phyloP scores from a whole-genome alignment of 1,140 invertebrate genomes.

The Lepidotrigona ventralis region DNA sequence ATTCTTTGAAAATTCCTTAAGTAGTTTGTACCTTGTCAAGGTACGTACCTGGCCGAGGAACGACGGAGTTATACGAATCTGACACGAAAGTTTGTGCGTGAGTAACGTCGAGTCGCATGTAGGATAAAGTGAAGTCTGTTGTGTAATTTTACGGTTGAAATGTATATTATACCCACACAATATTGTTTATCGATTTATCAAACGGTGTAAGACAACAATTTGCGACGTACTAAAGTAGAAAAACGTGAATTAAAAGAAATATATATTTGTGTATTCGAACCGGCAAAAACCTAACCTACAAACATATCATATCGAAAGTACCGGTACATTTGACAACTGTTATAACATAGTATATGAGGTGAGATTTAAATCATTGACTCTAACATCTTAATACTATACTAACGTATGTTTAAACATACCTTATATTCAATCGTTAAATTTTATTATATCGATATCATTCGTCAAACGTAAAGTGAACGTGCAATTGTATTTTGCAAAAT shows the following conservation, averaged over 20 bases:
- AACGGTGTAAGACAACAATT: not conserved
- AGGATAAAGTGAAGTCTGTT: not conserved
- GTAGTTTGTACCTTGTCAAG: not conserved
- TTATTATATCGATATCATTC: not conserved
- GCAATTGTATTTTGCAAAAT: not conserved
- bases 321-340: conserved; percentile 31
- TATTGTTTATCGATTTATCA: not conserved
- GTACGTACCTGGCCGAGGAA: conserved; percentile 27
- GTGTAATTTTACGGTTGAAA: not conserved
- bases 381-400: not conserved
- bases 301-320: conserved; percentile 8
- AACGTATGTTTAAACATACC: not conserved
- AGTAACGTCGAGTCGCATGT: conserved; percentile 18
- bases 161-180: not conserved
- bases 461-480: not conserved
- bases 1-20: not conserved
- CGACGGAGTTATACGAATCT: conserved; percentile 24
- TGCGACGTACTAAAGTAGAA: not conserved
- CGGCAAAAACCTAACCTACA: conserved; percentile 63
- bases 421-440: not conserved
- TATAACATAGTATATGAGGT: conserved; percentile 31
- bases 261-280: conserved; percentile 7
- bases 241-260: not conserved
- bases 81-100: conserved; percentile 26
- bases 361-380: not conserved